Conservation (phyloP, 2,113 vertebrate genomes). For the Erythrolamprus reginae region DNA sequence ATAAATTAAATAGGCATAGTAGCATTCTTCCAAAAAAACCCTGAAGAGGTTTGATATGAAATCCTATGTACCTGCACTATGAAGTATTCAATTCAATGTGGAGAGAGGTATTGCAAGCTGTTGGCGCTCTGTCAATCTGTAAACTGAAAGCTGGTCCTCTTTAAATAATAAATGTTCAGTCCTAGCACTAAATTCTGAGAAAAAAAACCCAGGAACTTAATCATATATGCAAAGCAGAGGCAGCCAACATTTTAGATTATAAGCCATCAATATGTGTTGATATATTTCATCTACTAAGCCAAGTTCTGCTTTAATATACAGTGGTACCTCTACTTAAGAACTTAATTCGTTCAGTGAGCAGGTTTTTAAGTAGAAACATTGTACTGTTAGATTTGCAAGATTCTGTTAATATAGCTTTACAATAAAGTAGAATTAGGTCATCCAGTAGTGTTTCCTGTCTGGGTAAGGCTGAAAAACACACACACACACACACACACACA, state of each 20-base stretch:
- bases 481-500: no score
- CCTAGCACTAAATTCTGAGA: background rate
- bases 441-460: no score
- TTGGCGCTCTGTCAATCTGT: background rate
- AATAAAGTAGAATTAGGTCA: no score
- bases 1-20: background rate
- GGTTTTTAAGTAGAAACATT: no score
- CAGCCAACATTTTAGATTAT: background rate
- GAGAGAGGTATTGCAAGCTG: background rate
- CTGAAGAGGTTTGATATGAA: background rate
- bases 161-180: background rate
- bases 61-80: background rate
- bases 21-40: background rate
- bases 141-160: background rate
- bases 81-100: background rate
- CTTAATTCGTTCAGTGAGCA: no score
- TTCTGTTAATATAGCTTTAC: no score
- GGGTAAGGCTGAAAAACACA: background rate
- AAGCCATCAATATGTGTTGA: background rate
- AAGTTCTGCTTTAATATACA: background rate
- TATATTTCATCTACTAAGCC: background rate
- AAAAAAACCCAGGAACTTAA: background rate
- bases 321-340: no score
- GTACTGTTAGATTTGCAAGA: no score
- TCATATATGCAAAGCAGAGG: background rate